Evolutionary conservation across 2,888 invertebrate genomes (phyloP).

Genomic region (Eugnorisma glareosa): DNA sequence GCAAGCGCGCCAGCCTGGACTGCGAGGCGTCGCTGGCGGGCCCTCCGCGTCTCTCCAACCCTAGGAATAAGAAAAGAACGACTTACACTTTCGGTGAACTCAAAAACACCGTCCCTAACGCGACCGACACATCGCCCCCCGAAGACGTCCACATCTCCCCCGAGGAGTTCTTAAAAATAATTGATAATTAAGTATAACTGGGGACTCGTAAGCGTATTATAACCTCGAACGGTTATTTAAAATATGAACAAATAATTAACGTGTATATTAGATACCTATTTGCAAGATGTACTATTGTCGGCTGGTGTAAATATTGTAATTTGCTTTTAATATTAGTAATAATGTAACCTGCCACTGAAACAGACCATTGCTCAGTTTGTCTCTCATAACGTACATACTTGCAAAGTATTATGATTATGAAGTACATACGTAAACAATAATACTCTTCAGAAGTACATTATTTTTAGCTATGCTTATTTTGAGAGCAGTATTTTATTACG

Average conservation of each 20-base stretch:
- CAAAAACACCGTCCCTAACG: conserved; percentile 85
- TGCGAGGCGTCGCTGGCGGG: conserved; percentile 75
- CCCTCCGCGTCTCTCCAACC: conserved; percentile 56
- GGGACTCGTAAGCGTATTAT: conserved; percentile 64
- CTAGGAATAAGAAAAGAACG: conserved; percentile 71
- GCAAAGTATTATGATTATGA: conserved; percentile 14
- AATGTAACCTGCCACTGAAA: conserved; percentile 88
- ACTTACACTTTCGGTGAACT: conserved; percentile 88
- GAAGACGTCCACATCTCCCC: conserved; percentile 81
- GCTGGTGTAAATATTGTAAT: conserved; percentile 89
- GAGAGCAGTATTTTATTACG: conserved; percentile 34
- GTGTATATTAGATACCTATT: conserved; percentile 82
- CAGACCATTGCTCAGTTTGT: conserved; percentile 86
- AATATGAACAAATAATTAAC: conserved; percentile 78
- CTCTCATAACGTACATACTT: conserved; percentile 46
- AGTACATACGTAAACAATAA: conserved; percentile 43
- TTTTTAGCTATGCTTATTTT: conserved; percentile 31
- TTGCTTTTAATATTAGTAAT: conserved; percentile 87
- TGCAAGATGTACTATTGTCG: conserved; percentile 78
- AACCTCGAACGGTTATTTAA: conserved; percentile 69
- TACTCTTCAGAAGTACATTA: conserved; percentile 47
- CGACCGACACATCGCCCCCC: conserved; percentile 72
- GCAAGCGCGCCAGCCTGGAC: conserved; percentile 80
- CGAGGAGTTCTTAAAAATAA: conserved; percentile 85
- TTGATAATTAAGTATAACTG: conserved; percentile 80